Base-by-base conservation (phyloP, 2,888 invertebrate genomes). In the Drosophila heteroneura region DNA sequence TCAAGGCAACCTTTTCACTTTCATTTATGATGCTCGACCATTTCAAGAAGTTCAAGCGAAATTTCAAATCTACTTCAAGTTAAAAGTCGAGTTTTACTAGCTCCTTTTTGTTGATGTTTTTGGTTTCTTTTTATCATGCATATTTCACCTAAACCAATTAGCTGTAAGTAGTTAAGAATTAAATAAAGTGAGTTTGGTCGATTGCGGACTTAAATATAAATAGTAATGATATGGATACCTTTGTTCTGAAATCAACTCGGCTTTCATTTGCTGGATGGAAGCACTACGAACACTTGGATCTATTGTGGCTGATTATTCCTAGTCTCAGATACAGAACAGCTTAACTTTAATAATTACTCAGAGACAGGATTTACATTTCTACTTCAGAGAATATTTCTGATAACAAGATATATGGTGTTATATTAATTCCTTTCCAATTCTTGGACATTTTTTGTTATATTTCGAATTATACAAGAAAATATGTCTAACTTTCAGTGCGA, bases 1-100 rank as follows among this genome's bases (percentile, higher is more conserved):
- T 78, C 65, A 60, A 47, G 39, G 30, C 35, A 41, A 58, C 56
- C 35, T 53, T 64, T 68, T 30, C 30, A 10, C 30, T 30, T 52
- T 52, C 19, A 16, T 12, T 52, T n/a, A 47, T 22, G 12, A 12
- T 22, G 22, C 44, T 44, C 12, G 44, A 44, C 44, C 22, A 22
- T 7, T 14, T 16, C 14, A 16, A 16, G 22, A 9, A 16, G 47
- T 47, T 26, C 22, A 16, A 47, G 22, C 22, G 14, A 47, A 22
- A 22, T 47, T 47, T 16, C 9, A 16, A 47, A 47, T 47, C 47
- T 9, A 9, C 47, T 26, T 47, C 22, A 26, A 47, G 22, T 26
- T 47, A 47, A 9, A 16, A 47, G 7, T 16, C 47, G 1, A 16
- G 16, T 47, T 47, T 37, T 1, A 6, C 5, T 6, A 7, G 37